Base-by-base conservation (phyloP, 2,113 vertebrate genomes). In the Malurus cyaneus region DNA sequence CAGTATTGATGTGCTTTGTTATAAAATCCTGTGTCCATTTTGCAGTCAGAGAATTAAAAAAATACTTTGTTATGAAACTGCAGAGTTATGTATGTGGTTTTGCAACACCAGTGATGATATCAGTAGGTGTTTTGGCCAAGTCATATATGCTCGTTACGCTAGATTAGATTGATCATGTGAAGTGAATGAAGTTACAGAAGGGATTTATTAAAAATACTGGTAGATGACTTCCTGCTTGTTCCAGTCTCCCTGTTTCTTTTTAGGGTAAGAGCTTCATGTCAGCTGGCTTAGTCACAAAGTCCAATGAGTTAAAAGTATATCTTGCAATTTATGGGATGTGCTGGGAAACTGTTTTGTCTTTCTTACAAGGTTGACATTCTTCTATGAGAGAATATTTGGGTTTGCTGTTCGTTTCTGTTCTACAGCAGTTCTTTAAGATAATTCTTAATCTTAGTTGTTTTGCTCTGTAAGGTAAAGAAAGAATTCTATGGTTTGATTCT, bases 41-140 rank as follows among this genome's bases (percentile, higher is more conserved):
- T 80, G 39, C 24, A 31, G 16, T 60, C 26, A 20, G 4, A 65
- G 50, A 72, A 78, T 78, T 91, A 0, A 88, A 61, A 88, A 73
- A 89, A 42, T 72, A 60, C 5, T 70, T 84, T 34, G 62, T 92
- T 88, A 83, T 52, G 62, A 93, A 96, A 92, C 79, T 57, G 32
- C 62, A n/a, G 65, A 36, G 71, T 92, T 94, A 92, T 3, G 3
- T 82, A 76, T 82, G 79, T 64, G 59, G 79, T 90, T 94, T 95
- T 94, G 91, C 82, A 93, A 76, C 85, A 86, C 32, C 26, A 28
- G 36, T 59, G 44, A 50, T 82, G 60, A 11, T 92, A 76, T 39
- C n/a, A 60, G 86, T 54, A 87, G 70, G 34, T 87, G 57, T 87
- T 94, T 80, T 56, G 70, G 82, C 57, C 49, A n/a, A 76, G 44